Base-by-base conservation (phyloP, 1,140 invertebrate species). In the Platyscapa corneri region DNA sequence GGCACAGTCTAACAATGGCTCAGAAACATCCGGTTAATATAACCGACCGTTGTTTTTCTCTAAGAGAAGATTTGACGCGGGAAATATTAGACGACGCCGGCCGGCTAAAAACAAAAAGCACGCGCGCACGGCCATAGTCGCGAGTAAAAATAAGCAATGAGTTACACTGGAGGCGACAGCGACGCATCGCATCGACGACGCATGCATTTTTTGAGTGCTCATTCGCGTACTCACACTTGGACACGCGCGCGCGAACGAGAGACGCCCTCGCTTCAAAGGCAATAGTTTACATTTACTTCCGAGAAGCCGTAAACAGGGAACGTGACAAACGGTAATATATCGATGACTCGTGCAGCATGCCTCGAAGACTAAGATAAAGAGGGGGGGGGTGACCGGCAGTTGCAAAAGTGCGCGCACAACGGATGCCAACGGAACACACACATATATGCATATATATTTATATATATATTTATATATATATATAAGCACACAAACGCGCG, bases 21-120 rank as follows among this genome's bases (percentile, higher is more conserved):
- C 49, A 20, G 30, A 56, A 12, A 70, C 65, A 82, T 82, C 70
- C 67, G 78, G 78, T 67, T 42, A 64, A n/a, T 46, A 37, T 49
- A 32, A 72, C 16, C 30, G 8, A 32, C 46, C 14, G 37, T 8
- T n/a, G 30, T 80, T 82, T 49, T 30, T 56, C 32, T 32, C 27
- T 0, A 8, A 3, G 20, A 6, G 18, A 14, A 3, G 65, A 30
- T n/a, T n/a, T n/a, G n/a, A 39, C 27, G 42, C 6, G 23, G 60
- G 60, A 39, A 80, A 70, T 34, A 16, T 1, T 20, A 34, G 67
- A 20, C 0, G 3, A 3, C 39, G 56, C 80, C 70, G 81, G 34
- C 42, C 32, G 81, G 67, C 34, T 75, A 0, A 72, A n/a, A 70
- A 37, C 27, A 70, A 49, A 14, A 0, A 79, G 23, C 53, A n/a